Evolutionary conservation across 2,797 vertebrate genomes (phyloP).

Genomic region (Brachyrhaphis roseni): DNA sequence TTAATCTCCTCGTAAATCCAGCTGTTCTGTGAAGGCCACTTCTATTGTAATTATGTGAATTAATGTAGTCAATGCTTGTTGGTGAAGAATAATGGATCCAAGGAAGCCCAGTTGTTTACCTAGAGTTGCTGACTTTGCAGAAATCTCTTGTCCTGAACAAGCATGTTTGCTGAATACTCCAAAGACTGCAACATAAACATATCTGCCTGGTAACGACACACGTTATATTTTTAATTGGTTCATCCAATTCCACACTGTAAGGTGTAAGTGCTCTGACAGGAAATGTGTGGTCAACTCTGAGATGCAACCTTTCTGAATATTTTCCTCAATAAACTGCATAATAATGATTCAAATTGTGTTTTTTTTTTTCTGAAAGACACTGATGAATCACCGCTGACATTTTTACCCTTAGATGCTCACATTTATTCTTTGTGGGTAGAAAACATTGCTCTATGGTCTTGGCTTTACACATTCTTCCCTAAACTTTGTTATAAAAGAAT

Average conservation of each 20-base stretch:
- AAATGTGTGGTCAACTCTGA: not conserved
- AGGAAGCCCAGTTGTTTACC: not conserved
- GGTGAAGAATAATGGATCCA: not conserved
- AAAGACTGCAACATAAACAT: not conserved
- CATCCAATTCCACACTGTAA: not conserved
- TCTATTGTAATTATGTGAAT: not conserved
- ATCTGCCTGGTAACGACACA: not conserved
- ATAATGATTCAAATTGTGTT: not conserved
- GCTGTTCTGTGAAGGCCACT: not conserved
- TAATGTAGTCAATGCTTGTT: conserved; percentile 1
- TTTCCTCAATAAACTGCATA: not conserved
- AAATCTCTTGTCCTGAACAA: not conserved
- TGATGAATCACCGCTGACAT: not conserved
- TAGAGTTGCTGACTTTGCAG: not conserved
- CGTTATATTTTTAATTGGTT: not conserved
- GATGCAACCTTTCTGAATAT: not conserved
- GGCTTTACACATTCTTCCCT: conserved; percentile 7
- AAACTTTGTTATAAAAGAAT: conserved; percentile 24
- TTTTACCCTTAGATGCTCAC: not conserved
- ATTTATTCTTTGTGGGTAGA: not conserved
- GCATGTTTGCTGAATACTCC: not conserved
- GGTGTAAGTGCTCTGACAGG: not conserved
- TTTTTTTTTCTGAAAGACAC: not conserved
- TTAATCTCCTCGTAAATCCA: conserved; percentile 1
- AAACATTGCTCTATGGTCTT: not conserved